phyloP scores from a whole-genome alignment of 2,113 vertebrate genomes.

The Aspidoscelis tigris region DNA sequence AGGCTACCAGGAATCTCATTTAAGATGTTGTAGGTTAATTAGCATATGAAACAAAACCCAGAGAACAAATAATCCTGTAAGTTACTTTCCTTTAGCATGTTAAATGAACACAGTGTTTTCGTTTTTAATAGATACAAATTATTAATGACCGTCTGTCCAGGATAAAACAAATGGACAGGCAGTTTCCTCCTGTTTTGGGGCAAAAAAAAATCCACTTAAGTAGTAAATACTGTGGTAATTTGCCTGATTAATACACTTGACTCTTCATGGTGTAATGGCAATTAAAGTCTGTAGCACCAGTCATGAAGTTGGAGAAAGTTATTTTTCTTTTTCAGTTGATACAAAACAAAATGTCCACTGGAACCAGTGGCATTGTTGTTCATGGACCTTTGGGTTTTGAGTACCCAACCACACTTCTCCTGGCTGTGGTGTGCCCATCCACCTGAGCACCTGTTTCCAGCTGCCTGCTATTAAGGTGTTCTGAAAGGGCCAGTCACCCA shows the following conservation, averaged over 20 bases:
- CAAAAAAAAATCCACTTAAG: too few species aligned
- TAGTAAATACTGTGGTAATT: neutral
- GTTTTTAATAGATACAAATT: rapidly evolving
- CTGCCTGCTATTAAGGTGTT: too few species aligned
- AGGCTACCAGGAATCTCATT: neutral
- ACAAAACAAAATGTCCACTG: neutral
- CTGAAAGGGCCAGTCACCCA: too few species aligned
- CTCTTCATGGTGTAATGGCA: neutral
- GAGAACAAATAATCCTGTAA: neutral
- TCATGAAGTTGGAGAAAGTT: neutral
- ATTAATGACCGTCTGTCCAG: neutral
- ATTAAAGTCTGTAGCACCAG: neutral
- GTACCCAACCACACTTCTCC: too few species aligned
- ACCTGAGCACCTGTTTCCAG: too few species aligned
- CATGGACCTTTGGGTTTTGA: too few species aligned
- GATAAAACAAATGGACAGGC: neutral
- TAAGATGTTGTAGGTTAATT: neutral
- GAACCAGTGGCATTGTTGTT: neutral
- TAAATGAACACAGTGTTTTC: neutral
- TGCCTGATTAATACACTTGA: neutral
- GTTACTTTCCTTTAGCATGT: neutral
- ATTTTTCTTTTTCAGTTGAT: neutral
- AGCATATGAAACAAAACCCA: neutral
- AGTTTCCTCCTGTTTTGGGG: rapidly evolving
- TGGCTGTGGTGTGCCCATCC: too few species aligned